A percentile compares a stretch with the other conserved stretches of the same genome.
Evolutionary conservation across 1,140 invertebrate genomes (phyloP).

Genomic region (Drosophila parvula): DNA sequence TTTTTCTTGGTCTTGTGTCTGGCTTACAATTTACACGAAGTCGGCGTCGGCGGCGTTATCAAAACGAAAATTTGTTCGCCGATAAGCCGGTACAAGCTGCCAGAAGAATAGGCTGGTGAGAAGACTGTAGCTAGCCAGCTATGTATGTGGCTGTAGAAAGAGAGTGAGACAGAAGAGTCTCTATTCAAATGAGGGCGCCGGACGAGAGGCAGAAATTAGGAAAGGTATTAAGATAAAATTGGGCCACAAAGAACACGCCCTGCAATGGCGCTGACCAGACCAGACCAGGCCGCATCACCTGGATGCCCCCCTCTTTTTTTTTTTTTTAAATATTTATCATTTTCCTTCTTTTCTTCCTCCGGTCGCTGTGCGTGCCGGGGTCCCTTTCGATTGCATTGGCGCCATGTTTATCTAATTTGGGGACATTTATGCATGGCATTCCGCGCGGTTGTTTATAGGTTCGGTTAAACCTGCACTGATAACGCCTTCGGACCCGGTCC

Average conservation of each 20-base stretch:
- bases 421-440: conserved; percentile 84
- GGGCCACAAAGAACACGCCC: conserved; percentile 63
- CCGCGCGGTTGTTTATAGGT: conserved; percentile 84
- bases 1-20: conserved; percentile 35
- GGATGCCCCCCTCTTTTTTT: conserved; percentile 12
- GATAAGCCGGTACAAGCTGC: conserved; percentile 63
- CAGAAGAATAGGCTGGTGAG: neutral
- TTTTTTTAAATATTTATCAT: neutral
- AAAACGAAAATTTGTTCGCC: conserved; percentile 79
- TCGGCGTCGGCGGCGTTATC: conserved; percentile 54
- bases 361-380: conserved; percentile 50
- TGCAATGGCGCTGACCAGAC: conserved; percentile 52
- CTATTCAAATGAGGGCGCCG: conserved; percentile 75
- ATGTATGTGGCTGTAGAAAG: conserved; percentile 9
- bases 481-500: conserved; percentile 41
- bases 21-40: conserved; percentile 61
- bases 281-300: conserved; percentile 20
- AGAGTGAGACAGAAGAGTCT: conserved; percentile 12
- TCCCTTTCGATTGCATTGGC: conserved; percentile 81
- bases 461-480: conserved; percentile 84
- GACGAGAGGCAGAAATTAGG: conserved; percentile 68
- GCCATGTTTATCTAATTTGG: conserved; percentile 84
- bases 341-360: conserved; percentile 1
- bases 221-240: conserved; percentile 81
- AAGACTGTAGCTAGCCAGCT: conserved; percentile 12